Conservation (phyloP, 2,113 vertebrate genomes). For the Motacilla alba region DNA sequence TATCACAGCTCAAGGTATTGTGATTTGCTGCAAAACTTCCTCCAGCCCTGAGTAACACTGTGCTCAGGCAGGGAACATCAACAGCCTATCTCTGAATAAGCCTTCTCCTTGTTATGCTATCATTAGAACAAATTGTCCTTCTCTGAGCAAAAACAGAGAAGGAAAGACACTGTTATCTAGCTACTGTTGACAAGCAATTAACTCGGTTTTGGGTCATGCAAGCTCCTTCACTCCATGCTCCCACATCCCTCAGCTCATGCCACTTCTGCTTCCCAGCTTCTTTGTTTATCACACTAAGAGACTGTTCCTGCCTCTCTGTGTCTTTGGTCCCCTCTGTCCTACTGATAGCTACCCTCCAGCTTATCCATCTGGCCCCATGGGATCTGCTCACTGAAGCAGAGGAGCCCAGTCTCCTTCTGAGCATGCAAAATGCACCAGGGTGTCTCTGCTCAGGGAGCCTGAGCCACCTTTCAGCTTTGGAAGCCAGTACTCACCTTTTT, state of each 20-base stretch:
- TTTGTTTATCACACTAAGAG: background rate
- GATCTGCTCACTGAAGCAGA: background rate
- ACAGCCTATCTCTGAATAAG: background rate
- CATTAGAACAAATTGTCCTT: constrained; percentile 37
- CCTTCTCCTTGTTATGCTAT: background rate
- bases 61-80: background rate
- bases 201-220: background rate
- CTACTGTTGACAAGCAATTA: constrained; percentile 22
- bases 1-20: background rate
- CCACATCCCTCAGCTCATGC: background rate
- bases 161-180: constrained; percentile 6
- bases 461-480: background rate
- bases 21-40: constrained; percentile 1
- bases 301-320: background rate
- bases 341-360: background rate
- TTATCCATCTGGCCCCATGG: background rate
- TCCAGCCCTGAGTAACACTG: background rate
- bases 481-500: constrained; percentile 7
- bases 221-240: background rate
- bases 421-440: background rate
- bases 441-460: background rate
- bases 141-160: background rate
- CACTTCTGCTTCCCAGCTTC: background rate
- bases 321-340: background rate
- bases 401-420: rapidly evolving